Evolutionary conservation across 2,888 invertebrate genomes (phyloP), one percentile per base, ranked within the genome.

Genomic region (Hartigia nigra): DNA sequence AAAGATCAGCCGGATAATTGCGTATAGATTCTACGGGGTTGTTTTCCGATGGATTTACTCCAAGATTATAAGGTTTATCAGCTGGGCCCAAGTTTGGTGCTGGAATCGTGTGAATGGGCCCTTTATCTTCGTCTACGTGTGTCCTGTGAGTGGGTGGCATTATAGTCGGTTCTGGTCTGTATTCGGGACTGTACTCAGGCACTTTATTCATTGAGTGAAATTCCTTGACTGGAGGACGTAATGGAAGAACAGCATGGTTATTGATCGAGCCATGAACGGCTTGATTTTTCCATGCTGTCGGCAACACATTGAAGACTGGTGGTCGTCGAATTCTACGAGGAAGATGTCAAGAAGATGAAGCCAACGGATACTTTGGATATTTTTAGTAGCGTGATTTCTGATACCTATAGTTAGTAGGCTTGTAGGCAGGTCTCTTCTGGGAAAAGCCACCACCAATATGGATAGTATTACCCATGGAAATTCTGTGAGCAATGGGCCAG

Each of bases 61-160:
- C 90, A 76, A 94, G 93, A 35, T 93, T 93, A 72, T 88, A 87
- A 0, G 95, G 95, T 86, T 94, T 95, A 89, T 95, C 95, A 1
- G 94, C 93, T 12, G 94, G 93, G 84, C 95, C 95, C 76, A 97
- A 92, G 92, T 97, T 96, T 12, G 97, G 97, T 35, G 97, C 97
- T 88, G 96, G 96, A 83, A 97, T 96, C 12, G 97, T 96, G 91
- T 96, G 96, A 89, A 97, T 97, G 3, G 96, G 96, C 85, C 96
- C 96, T 88, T 94, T 93, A 80, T 92, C 92, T 80, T 91, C 90
- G 79, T 91, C 90, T 35, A 89, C 76, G 14, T 82, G 84, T 1
- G 85, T 88, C 37, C 88, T 84, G 80, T 90, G 89, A 2, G 86
- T 87, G 5, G 88, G 81, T 32, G 88, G 86, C 74, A 88, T 77